Evolutionary conservation across 2,888 invertebrate species (phyloP), one percentile per base, ranked within the genome.

Genomic region (Ptychoptera contaminata): DNA sequence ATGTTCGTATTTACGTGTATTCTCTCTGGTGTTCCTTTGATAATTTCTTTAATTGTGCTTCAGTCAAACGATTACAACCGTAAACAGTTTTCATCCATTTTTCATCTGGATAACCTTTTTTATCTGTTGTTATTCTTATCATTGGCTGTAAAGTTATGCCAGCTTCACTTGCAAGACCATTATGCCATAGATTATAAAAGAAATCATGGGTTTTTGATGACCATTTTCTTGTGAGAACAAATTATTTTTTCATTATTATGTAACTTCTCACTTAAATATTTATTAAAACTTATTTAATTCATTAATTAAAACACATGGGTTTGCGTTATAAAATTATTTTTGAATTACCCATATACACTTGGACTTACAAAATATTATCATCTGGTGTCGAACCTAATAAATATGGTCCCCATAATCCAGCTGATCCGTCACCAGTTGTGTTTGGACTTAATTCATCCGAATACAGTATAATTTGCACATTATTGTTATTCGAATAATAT

Each of bases 341-440:
- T 8, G 11, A 43, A 12, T 16, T 11, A 40, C 11, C 8, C 4
- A 6, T 43, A 5, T 5, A n/a, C 14, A 2, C 9, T 16, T n/a
- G 10, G 5, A 46, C 67, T 65, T 59, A 77, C 76, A 60, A 50
- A 14, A 81, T 63, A 48, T 73, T 67, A 0, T 65, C 51, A 2
- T 57, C 53, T 0, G 76, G 63, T 1, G 79, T 81, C 12, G 67
- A 63, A 0, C 72, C 72, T 37, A 74, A 67, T 8, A 78, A 58
- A 56, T 73, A 82, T 0, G 84, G 85, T 9, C 71, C 68, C 82
- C 84, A 85, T 7, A 85, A 60, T 0, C 85, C 86, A 0, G 83
- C 86, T 2, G 82, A 78, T 0, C 80, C 77, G 58, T 85, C 84
- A 0, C 82, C 79, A 0, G 84, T 85, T 0, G 85, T 85, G 46